Evolutionary conservation across 2,888 invertebrate genomes (phyloP).

Genomic region (Doris montereyensis): DNA sequence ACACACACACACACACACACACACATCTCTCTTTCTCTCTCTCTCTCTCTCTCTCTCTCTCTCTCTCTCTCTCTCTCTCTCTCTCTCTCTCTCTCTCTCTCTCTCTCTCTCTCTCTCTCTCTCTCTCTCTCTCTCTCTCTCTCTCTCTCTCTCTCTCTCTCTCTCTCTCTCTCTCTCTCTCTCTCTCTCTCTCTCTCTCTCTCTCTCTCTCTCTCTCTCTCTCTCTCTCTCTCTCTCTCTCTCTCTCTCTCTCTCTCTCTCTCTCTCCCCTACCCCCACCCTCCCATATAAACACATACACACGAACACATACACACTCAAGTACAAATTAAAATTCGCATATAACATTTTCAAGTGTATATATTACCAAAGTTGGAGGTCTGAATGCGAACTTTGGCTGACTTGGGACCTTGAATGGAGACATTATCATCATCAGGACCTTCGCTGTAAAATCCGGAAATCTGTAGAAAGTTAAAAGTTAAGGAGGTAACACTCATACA

Average conservation of each 20-base stretch:
- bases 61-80: not conserved
- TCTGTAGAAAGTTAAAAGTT: no score
- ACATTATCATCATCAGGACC: not conserved
- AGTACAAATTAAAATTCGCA: no score
- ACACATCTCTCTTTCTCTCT: no score
- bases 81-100: not conserved
- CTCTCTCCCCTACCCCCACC: not conserved
- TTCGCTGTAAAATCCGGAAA: not conserved
- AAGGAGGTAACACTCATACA: no score
- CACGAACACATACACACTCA: no score
- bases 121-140: not conserved
- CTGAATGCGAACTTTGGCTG: not conserved
- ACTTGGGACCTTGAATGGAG: constrained; percentile 16
- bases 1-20: no score
- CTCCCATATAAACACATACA: no score
- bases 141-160: not conserved
- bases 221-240: constrained; percentile 1
- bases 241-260: constrained; percentile 5
- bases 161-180: not conserved
- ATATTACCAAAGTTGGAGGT: constrained; percentile 28
- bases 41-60: not conserved
- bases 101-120: not conserved
- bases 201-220: constrained; percentile 23
- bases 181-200: constrained; percentile 2
- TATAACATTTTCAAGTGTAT: no score